Evolutionary conservation across 2,113 vertebrate genomes (phyloP), one percentile per base, ranked within the genome.

Genomic region (Phalacrocorax aristotelis): DNA sequence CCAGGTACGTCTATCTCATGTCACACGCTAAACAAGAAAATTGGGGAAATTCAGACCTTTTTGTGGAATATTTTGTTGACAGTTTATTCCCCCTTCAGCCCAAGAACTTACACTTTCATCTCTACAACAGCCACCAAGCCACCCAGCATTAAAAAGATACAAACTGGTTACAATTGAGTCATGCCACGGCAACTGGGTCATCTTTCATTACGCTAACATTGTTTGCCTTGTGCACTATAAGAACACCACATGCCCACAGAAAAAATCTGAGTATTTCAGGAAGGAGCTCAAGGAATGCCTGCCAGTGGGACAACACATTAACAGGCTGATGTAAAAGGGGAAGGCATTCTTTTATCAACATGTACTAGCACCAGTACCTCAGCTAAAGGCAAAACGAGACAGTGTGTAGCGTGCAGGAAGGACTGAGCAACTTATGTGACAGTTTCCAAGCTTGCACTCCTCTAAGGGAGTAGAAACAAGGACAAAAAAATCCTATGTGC

Each of bases 301-400:
- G 38, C 9, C 66, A n/a, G 27, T n/a, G 32, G 85, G 55, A 82
- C 14, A 91, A 14, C 17, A 12, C 15, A 71, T 13, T n/a, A 82
- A 52, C 15, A 81, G 14, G 44, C 15, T 12, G 5, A 62, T 13
- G 20, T 27, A n/a, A 25, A 51, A 61, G 13, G 30, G 21, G 18
- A 81, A 91, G 30, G 30, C 15, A 23, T 38, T 69, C 10, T 69
- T 72, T 52, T 89, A 10, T 13, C 40, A 62, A 48, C 27, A 21
- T 1, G 2, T 49, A 64, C 23, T 86, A 0, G 0, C 30, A 70
- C 19, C 25, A 86, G 19, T 36, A 83, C 15, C 17, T 83, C 66
- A 42, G 38, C 11, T 57, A 49, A 75, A 90, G 42, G 44, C 26
- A 48, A 69, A 77, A 82, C 2, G 2, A 89, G 40, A 57, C n/a